A percentile compares a stretch with the other conserved stretches of the same genome.
Conservation (phyloP, 2,888 invertebrate species). For the Diaprepes abbreviatus region DNA sequence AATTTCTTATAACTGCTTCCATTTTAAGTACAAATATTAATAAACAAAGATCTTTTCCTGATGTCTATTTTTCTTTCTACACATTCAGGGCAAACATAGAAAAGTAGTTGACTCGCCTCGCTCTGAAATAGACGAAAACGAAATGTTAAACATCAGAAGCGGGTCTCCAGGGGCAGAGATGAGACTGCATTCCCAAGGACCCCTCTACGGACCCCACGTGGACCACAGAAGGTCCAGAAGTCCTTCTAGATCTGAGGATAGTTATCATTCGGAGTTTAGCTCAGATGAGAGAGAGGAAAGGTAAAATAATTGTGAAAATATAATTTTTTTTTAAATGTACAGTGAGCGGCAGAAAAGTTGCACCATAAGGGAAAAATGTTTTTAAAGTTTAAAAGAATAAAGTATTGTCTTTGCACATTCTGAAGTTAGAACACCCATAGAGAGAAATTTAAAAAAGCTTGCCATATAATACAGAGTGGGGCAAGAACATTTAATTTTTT, state of each 20-base stretch:
- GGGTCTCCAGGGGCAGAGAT: constrained; percentile 64
- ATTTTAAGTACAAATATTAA: no score
- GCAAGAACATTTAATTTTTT: no score
- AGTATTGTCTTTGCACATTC: no score
- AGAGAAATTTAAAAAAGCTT: no score
- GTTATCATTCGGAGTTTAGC: constrained; percentile 72
- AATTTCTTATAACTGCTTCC: no score
- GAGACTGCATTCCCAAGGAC: constrained; percentile 9
- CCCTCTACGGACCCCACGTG: constrained; percentile 5
- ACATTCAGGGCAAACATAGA: constrained; percentile 70
- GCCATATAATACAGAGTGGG: no score
- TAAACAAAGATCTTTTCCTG: no score
- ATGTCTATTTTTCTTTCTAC: constrained; percentile 21
- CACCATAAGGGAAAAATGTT: no score
- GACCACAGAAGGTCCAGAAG: constrained; percentile 37
- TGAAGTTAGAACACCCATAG: no score
- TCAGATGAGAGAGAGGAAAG: constrained; percentile 60
- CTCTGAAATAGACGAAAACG: constrained; percentile 79
- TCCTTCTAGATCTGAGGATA: constrained; percentile 63
- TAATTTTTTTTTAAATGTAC: neutral
- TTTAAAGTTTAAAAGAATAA: no score
- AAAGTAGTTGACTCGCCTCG: constrained; percentile 64
- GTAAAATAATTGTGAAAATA: constrained; percentile 6
- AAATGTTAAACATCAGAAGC: constrained; percentile 85
- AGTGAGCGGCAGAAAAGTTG: no score